Evolutionary conservation across 2,888 invertebrate genomes (phyloP).

Genomic region (Cataglyphis livida): DNA sequence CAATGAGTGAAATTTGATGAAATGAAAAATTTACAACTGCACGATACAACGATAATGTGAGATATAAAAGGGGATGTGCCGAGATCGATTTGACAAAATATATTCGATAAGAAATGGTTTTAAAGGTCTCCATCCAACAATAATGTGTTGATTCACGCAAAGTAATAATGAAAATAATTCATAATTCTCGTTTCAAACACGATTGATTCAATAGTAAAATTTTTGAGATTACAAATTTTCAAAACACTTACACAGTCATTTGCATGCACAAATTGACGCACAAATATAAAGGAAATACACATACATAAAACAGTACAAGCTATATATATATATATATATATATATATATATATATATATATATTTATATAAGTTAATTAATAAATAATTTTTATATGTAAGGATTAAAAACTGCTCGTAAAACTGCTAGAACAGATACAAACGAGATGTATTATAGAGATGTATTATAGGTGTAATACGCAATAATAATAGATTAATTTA

Average conservation of each 20-base stretch:
- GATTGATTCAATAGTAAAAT: background rate
- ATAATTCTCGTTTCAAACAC: background rate
- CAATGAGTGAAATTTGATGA: conserved; percentile 17
- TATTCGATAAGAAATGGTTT: background rate
- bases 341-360: background rate
- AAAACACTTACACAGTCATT: background rate
- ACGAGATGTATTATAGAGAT: conserved; percentile 30
- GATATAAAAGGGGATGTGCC: conserved; percentile 10
- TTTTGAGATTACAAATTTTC: background rate
- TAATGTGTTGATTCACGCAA: background rate
- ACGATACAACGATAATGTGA: conserved; percentile 38
- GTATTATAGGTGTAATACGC: conserved; percentile 18
- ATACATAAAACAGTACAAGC: conserved; percentile 48
- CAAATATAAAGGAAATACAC: conserved; percentile 25
- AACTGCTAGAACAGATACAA: conserved; percentile 74
- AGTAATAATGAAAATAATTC: background rate
- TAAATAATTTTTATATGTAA: background rate
- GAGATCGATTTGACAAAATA: background rate
- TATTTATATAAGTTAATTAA: background rate
- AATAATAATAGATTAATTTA: conserved; percentile 53
- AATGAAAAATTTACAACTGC: conserved; percentile 38
- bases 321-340: background rate
- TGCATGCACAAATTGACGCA: conserved; percentile 47
- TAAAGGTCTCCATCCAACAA: background rate
- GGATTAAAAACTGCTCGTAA: conserved; percentile 82